Evolutionary conservation across 2,888 invertebrate species (phyloP).

Genomic region (Lasioglossum oenotherae): DNA sequence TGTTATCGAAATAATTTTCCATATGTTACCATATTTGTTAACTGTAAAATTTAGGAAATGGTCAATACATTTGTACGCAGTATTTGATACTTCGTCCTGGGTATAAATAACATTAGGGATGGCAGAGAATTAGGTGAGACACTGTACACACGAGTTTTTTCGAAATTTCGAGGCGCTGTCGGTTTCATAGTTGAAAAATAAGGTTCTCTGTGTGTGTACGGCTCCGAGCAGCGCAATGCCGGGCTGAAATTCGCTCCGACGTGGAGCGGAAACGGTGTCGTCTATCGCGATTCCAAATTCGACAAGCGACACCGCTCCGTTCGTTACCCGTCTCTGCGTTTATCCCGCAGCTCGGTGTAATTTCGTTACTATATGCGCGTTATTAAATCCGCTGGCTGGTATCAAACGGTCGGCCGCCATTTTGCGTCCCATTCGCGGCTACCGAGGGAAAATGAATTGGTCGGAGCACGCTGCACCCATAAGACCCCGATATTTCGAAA

Average conservation of each 20-base stretch:
- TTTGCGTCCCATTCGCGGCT: slow-evolving; percentile 10
- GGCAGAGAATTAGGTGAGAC: no score
- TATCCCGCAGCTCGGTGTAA: slow-evolving; percentile 16
- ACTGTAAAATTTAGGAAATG: no score
- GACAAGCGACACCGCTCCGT: slow-evolving; percentile 20
- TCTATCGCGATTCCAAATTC: slow-evolving; percentile 39
- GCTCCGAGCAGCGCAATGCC: slow-evolving; percentile 27
- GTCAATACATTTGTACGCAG: no score
- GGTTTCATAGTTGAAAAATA: not conserved
- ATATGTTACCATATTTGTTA: no score
- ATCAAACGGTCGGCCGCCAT: not conserved
- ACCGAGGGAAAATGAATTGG: slow-evolving; percentile 1
- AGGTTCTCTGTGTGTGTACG: slow-evolving; percentile 23
- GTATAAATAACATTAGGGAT: no score
- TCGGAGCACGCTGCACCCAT: not conserved
- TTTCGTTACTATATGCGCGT: slow-evolving; percentile 28
- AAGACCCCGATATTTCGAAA: slow-evolving; percentile 11
- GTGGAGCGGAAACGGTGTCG: not conserved
- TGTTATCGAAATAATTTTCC: no score
- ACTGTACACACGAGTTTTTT: not conserved
- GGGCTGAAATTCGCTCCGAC: slow-evolving; percentile 18
- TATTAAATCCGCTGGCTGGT: slow-evolving; percentile 27
- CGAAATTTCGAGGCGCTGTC: not conserved
- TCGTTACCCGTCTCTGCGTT: slow-evolving; percentile 24
- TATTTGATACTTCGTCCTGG: no score